phyloP scores from a whole-genome alignment of 2,888 invertebrate species.

The Calameuta filiformis region DNA sequence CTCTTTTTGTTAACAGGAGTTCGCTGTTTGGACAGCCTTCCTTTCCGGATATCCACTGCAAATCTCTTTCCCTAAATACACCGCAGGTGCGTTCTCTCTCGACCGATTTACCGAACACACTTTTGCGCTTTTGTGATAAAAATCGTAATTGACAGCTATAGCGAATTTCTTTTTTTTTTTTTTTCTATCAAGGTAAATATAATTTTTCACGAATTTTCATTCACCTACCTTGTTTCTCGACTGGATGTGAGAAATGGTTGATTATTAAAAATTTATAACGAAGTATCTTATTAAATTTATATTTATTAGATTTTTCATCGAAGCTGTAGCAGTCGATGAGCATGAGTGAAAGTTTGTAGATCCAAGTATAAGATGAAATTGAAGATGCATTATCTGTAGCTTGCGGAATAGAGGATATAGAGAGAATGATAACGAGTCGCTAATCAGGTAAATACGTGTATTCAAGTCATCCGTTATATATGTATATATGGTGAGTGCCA shows the following conservation, averaged over 20 bases:
- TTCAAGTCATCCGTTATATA: background rate
- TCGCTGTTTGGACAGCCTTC: constrained; percentile 34
- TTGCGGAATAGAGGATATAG: background rate
- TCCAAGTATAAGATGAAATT: background rate
- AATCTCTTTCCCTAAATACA: background rate
- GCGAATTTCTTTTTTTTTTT: background rate
- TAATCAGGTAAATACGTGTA: background rate
- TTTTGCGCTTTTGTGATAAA: background rate
- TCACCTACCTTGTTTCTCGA: too few species aligned
- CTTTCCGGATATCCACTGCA: constrained; percentile 25
- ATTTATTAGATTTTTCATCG: background rate
- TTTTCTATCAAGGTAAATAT: background rate
- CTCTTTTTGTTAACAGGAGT: constrained; percentile 24
- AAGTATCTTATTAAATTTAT: background rate
- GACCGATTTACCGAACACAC: background rate
- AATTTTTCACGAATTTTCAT: background rate
- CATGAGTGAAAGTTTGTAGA: background rate
- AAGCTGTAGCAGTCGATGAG: background rate
- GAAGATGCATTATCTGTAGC: background rate
- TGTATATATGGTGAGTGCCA: background rate
- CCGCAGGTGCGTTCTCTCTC: constrained; percentile 21
- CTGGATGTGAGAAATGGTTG: too few species aligned
- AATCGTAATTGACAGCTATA: background rate
- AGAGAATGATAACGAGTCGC: background rate
- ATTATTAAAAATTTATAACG: too few species aligned